These are phyloP conservation scores for Gopherus evgoodei DNA, from an alignment of 2,113 vertebrate species.

Conservation along the genomic window DNA sequence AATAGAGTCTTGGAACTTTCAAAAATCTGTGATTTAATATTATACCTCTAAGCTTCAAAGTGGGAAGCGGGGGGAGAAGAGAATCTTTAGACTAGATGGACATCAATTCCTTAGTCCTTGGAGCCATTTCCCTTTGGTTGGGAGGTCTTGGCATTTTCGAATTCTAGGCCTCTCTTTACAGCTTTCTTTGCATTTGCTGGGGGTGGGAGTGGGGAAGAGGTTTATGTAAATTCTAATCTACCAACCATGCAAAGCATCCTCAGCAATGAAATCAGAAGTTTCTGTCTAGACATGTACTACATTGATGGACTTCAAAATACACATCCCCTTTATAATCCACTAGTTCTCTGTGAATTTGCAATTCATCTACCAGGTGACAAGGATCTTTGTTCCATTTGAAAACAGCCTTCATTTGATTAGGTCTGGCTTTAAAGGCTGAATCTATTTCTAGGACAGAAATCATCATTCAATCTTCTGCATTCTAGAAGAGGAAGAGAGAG, in stretches of 20 bases:
- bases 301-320: not conserved
- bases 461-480: not conserved
- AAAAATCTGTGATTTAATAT: not conserved
- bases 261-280: accelerated
- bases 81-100: not conserved
- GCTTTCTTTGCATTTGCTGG: no score
- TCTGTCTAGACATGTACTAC: not conserved
- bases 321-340: not conserved
- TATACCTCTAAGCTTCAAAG: not conserved
- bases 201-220: not conserved
- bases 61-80: no score
- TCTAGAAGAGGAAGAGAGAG: not conserved
- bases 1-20: accelerated
- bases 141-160: not conserved
- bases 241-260: not conserved
- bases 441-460: constrained; percentile 23
- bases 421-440: constrained; percentile 33
- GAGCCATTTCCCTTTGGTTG: not conserved
- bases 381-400: constrained; percentile 31
- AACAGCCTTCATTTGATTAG: constrained; percentile 51
- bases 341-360: not conserved
- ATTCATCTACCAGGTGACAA: constrained; percentile 12
- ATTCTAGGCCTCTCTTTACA: not conserved
- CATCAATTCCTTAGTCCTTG: accelerated
- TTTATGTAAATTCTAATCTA: not conserved